Percentiles rank a stretch among this genome's conserved stretches.
Conservation (phyloP, 2,888 invertebrate genomes). For the Monochamus alternatus region DNA sequence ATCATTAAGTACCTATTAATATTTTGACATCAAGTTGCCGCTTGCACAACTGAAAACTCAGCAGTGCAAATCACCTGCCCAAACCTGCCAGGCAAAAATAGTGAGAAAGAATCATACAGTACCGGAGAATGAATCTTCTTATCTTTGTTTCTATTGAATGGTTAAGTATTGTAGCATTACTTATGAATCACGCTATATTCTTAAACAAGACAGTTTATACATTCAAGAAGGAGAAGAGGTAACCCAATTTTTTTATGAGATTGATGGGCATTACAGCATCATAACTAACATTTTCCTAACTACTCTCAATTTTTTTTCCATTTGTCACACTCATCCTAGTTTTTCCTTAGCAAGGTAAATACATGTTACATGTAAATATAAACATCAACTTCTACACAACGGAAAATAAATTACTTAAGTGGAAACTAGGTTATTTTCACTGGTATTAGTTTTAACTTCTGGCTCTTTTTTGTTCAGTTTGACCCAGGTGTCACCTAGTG, state of each 20-base stretch:
- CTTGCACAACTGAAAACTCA: no score
- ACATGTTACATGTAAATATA: conserved; percentile 27
- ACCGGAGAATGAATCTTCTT: no score
- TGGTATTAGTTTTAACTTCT: conserved; percentile 69
- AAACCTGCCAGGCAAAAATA: no score
- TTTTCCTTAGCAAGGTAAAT: conserved; percentile 23
- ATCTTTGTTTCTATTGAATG: no score
- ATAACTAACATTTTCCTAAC: background rate
- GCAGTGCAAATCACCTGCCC: no score
- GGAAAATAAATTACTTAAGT: conserved; percentile 51
- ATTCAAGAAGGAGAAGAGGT: background rate
- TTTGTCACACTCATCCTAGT: conserved; percentile 9
- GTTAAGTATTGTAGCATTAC: no score
- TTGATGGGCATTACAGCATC: background rate
- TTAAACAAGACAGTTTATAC: background rate
- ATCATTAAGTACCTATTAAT: no score
- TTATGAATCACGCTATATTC: no score
- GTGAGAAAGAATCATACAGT: no score
- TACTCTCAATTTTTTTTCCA: background rate
- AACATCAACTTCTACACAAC: conserved; percentile 17
- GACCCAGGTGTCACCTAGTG: conserved; percentile 88
- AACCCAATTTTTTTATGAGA: background rate
- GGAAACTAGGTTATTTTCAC: conserved; percentile 66
- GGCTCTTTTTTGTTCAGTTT: conserved; percentile 79
- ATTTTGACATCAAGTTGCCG: no score